phyloP scores from a whole-genome alignment of 2,113 vertebrate genomes.

The Bombycilla garrulus region DNA sequence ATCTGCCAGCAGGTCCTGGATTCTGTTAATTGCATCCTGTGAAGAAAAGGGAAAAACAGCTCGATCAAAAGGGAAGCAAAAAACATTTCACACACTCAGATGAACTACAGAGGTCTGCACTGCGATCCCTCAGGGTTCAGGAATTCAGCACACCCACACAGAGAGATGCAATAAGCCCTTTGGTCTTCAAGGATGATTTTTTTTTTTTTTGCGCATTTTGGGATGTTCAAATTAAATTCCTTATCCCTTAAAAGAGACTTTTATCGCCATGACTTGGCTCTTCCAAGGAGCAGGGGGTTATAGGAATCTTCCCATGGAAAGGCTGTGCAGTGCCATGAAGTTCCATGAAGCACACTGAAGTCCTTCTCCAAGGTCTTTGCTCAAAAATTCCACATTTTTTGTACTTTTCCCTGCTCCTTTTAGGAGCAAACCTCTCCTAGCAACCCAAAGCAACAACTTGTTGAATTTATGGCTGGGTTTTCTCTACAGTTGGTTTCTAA shows the following conservation, averaged over 20 bases:
- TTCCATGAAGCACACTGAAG: not conserved
- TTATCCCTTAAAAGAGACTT: not conserved
- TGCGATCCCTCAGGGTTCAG: not conserved
- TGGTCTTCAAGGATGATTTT: not conserved
- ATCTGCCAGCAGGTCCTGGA: constrained; percentile 90
- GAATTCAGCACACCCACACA: not conserved
- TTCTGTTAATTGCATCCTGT: constrained; percentile 89
- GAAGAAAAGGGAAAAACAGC: not conserved
- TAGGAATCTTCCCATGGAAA: not conserved
- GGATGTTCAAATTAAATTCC: not conserved
- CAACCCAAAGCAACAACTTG: not conserved
- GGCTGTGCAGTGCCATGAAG: not conserved
- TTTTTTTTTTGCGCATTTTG: not conserved
- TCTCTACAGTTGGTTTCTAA: not conserved
- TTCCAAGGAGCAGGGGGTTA: not conserved
- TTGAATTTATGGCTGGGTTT: not conserved
- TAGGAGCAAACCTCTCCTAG: not conserved
- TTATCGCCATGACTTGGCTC: too few species aligned
- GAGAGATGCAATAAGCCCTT: not conserved
- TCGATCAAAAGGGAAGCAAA: not conserved
- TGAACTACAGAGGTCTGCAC: not conserved
- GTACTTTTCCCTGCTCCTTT: not conserved
- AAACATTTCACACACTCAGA: not conserved
- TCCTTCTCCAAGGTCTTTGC: not conserved
- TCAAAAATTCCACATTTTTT: not conserved